Percentiles rank a stretch among this genome's conserved stretches.
phyloP scores from a whole-genome alignment of 2,888 invertebrate species.

The Drosophila sordidapex region DNA sequence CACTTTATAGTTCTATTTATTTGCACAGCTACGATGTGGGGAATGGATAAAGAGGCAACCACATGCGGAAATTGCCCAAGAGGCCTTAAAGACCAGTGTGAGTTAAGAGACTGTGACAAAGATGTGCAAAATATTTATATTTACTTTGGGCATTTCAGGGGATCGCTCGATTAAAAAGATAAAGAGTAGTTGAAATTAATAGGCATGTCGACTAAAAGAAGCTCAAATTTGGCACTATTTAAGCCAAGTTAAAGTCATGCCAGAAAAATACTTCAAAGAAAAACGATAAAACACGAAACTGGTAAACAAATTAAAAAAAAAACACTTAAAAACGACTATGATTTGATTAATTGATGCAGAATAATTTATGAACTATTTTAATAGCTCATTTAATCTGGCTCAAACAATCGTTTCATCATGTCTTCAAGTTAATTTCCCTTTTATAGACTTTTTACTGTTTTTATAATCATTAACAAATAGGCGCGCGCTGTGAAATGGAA shows the following conservation, averaged over 20 bases:
- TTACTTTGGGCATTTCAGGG: not conserved
- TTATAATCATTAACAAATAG: not conserved
- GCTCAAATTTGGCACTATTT: not conserved
- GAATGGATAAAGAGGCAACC: slow-evolving; percentile 23
- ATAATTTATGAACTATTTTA: not conserved
- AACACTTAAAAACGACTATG: not conserved
- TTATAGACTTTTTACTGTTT: not conserved
- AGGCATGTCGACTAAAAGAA: not conserved
- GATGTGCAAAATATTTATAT: slow-evolving; percentile 3
- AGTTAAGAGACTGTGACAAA: slow-evolving; percentile 29
- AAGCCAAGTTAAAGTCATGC: not conserved
- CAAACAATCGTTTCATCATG: not conserved
- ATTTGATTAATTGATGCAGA: not conserved
- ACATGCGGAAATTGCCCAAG: slow-evolving; percentile 12
- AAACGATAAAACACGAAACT: not conserved
- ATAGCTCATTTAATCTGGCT: not conserved
- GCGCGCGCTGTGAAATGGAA: slow-evolving; percentile 6
- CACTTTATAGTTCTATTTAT: slow-evolving; percentile 60
- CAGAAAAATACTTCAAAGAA: not conserved
- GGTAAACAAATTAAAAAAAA: not conserved
- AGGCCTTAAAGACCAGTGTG: slow-evolving; percentile 32
- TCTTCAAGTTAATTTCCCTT: not conserved
- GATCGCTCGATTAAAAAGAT: slow-evolving; percentile 1
- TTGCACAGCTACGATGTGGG: slow-evolving; percentile 27
- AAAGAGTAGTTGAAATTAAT: not conserved